Conservation (phyloP, 2,797 vertebrate genomes). For the Mormyrops attenuatus region DNA sequence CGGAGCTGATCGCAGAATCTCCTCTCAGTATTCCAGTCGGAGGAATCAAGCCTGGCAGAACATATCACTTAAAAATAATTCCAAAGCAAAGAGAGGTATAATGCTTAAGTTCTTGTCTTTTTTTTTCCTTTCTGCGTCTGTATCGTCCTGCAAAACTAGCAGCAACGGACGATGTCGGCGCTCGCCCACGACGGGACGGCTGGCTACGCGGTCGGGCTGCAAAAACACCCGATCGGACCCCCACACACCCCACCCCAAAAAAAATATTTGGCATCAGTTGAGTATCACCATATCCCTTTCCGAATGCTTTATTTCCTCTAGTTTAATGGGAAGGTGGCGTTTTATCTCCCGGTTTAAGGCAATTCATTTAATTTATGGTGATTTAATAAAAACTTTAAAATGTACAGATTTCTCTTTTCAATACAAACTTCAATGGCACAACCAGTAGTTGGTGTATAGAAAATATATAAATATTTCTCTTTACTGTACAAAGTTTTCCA, state of each 20-base stretch:
- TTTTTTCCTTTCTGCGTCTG: neutral
- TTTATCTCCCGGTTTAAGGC: constrained; percentile 82
- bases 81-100: constrained; percentile 8
- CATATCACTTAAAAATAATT: neutral
- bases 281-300: constrained; percentile 36
- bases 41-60: constrained; percentile 12
- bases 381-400: constrained; percentile 87
- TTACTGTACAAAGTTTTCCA: constrained; percentile 82
- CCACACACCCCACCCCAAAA: constrained; percentile 13
- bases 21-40: constrained; percentile 26
- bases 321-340: constrained; percentile 56
- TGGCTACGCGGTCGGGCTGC: constrained; percentile 1
- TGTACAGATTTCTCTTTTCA: constrained; percentile 83
- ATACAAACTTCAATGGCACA: constrained; percentile 90
- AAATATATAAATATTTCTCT: constrained; percentile 98
- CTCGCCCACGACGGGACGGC: constrained; percentile 43
- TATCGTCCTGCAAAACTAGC: constrained; percentile 1
- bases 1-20: constrained; percentile 18
- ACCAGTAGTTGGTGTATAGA: constrained; percentile 89
- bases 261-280: constrained; percentile 76
- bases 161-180: constrained; percentile 30
- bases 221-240: constrained; percentile 20
- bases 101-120: neutral
- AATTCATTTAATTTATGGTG: constrained; percentile 83
- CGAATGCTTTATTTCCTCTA: constrained; percentile 52